Conservation (phyloP, 2,797 vertebrate species). For the Echiichthys vipera region DNA sequence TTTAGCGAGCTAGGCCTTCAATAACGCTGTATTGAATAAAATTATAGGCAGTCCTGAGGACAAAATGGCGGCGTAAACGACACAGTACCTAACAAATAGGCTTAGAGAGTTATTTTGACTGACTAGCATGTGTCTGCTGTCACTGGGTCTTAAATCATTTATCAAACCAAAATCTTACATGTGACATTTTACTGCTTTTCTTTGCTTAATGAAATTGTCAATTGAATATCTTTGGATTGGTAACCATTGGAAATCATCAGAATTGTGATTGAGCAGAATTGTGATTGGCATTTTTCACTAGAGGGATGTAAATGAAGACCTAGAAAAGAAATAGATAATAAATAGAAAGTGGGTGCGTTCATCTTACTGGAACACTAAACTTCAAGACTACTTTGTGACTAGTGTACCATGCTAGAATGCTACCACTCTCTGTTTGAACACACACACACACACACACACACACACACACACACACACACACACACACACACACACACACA, state of each 20-base stretch:
- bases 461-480: no score
- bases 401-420: conserved; percentile 8
- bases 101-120: not conserved
- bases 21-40: not conserved
- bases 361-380: conserved; percentile 34
- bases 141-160: not conserved
- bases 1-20: not conserved
- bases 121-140: not conserved
- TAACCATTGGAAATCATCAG: no score
- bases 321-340: not conserved
- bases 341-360: conserved; percentile 13
- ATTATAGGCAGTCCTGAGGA: not conserved
- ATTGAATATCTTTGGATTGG: not conserved
- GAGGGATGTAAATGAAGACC: not conserved
- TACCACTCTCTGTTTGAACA: conserved; percentile 45
- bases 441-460: conserved; percentile 40
- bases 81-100: not conserved
- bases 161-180: not conserved
- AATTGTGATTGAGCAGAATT: no score
- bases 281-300: not conserved
- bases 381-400: conserved; percentile 7
- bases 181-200: not conserved
- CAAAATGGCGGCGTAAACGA: not conserved
- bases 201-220: not conserved
- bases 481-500: conserved; percentile 22